These are phyloP conservation scores for Numida meleagris DNA, from an alignment of 2,113 vertebrate genomes.

Conservation along the genomic window DNA sequence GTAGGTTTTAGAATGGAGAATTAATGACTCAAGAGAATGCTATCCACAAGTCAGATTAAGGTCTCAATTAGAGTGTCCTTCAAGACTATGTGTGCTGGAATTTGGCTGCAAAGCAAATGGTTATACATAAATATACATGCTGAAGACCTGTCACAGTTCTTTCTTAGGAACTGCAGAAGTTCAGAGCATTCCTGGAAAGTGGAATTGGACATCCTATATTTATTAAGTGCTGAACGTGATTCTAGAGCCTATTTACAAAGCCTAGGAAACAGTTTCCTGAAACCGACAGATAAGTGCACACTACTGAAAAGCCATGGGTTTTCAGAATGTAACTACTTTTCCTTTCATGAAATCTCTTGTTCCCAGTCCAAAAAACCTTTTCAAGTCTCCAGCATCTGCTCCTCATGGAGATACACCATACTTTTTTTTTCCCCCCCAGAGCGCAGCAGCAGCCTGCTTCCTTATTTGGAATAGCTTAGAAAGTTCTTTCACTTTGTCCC, in stretches of 20 bases:
- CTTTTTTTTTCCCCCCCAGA: background rate
- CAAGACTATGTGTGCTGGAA: background rate
- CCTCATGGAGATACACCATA: background rate
- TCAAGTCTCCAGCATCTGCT: background rate
- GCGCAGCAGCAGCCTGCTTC: background rate
- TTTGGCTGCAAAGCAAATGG: background rate
- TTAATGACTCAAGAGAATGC: background rate
- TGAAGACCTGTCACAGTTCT: background rate
- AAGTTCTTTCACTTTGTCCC: background rate
- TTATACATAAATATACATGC: background rate
- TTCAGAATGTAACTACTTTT: background rate
- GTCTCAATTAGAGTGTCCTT: background rate
- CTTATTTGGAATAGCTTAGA: background rate
- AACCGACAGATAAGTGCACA: fast-evolving
- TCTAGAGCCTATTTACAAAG: background rate
- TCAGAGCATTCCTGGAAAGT: background rate
- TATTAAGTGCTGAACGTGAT: background rate
- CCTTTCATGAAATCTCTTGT: background rate
- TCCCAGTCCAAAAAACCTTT: background rate
- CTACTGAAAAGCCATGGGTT: background rate
- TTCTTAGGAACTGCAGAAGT: background rate
- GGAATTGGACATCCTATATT: background rate
- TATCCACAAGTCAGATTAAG: background rate
- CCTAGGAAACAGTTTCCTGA: background rate
- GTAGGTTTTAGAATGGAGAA: background rate